Evolutionary conservation across 1,140 invertebrate species (phyloP), one percentile per base, ranked within the genome.

Genomic region (Drosophila neocordata): DNA sequence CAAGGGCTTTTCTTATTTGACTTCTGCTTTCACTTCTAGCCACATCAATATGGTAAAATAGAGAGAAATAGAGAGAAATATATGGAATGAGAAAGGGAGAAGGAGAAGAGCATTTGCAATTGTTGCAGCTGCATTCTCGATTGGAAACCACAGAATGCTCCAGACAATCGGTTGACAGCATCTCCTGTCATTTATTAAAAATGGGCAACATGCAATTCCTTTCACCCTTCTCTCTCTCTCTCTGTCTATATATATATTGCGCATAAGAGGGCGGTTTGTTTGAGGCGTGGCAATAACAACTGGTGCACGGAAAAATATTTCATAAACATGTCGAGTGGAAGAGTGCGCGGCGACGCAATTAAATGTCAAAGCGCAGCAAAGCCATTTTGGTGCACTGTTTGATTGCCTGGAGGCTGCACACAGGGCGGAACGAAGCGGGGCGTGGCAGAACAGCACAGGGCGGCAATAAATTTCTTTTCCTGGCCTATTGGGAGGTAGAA

Each of bases 331-430:
- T 72, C 57, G 72, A 58, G 57, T 52, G 34, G 27, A 34, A 24
- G 24, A 48, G 41, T 11, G 41, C 41, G 41, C 41, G 41, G 8
- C 64, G 51, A 52, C 41, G 72, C 72, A 75, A 75, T 75, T 75
- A 75, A 75, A 75, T 75, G 71, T 75, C 72, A 75, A 75, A 75
- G 72, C 64, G 72, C 72, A 53, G 64, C 27, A 57, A 73, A 52
- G 34, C 71, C 72, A 75, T 75, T 75, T 75, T 75, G 64, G 18
- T 48, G 41, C 41, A 11, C 37, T 75, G 61, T 75, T 75, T 75
- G 72, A 75, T 75, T 75, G 72, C 72, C 72, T 37, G 22, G 65
- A 75, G 72, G 72, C 72, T 41, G 63, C 22, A 24, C 22, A 24
- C 22, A 24, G 22, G 22, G 0, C 22, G 4, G 22, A 4, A 4